phyloP scores from a whole-genome alignment of 2,797 vertebrate genomes.

The Microcaecilia unicolor region DNA sequence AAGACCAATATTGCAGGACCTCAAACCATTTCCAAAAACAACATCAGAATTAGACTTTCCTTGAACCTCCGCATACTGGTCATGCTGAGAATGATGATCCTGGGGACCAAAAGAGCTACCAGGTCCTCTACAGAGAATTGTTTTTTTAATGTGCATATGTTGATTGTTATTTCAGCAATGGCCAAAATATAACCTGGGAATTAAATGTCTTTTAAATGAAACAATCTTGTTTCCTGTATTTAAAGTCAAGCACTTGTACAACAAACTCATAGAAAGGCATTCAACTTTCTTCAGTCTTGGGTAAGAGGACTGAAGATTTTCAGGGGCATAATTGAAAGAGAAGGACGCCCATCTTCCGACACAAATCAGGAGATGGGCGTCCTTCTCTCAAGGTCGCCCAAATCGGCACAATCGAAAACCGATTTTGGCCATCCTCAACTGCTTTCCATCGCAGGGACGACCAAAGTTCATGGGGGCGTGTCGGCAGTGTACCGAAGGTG shows the following conservation, averaged over 20 bases:
- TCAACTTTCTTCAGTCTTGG: too few relatives aligned
- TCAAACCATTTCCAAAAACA: slow-evolving; percentile 60
- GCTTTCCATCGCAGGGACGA: too few relatives aligned
- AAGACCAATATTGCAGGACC: slow-evolving; percentile 57
- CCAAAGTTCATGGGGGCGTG: too few relatives aligned
- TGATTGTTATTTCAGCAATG: slow-evolving; percentile 16
- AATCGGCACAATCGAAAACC: too few relatives aligned
- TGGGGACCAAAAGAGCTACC: slow-evolving; percentile 32
- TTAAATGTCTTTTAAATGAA: neutral
- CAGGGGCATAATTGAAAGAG: too few relatives aligned
- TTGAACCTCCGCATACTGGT: slow-evolving; percentile 41
- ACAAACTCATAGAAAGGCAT: too few relatives aligned
- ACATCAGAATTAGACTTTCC: slow-evolving; percentile 47
- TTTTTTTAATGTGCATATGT: slow-evolving; percentile 3
- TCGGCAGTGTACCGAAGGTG: too few relatives aligned
- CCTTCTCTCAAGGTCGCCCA: too few relatives aligned
- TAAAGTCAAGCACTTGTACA: neutral
- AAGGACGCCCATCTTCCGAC: too few relatives aligned
- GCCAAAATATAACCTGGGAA: neutral
- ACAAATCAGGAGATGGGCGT: too few relatives aligned
- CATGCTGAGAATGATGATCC: slow-evolving; percentile 42
- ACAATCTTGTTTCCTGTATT: neutral
- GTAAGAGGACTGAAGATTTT: neutral
- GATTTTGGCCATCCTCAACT: too few relatives aligned
- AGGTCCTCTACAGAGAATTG: slow-evolving; percentile 20